These are phyloP conservation scores for Trypoxylus dichotomus DNA, from an alignment of 1,140 invertebrate species.

Conservation along the genomic window DNA sequence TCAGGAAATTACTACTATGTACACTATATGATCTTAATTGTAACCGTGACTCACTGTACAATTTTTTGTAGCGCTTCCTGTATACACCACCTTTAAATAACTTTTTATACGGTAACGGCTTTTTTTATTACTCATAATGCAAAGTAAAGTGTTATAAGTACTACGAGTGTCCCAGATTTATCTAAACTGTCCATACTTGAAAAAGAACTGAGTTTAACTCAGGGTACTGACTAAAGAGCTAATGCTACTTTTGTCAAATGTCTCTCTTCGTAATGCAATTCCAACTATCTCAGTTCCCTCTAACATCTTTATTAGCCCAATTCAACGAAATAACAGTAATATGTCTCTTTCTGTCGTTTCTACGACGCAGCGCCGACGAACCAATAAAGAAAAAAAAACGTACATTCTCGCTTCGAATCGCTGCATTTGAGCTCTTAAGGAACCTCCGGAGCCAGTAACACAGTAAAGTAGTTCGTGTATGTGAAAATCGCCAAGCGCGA, in stretches of 20 bases:
- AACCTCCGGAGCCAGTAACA: background rate
- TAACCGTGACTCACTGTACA: no score
- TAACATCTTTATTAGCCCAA: conserved; percentile 8
- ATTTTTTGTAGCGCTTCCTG: no score
- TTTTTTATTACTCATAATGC: no score
- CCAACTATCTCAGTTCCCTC: background rate
- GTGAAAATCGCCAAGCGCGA: conserved; percentile 9
- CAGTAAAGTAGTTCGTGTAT: conserved; percentile 15
- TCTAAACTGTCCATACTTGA: no score
- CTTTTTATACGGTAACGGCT: no score
- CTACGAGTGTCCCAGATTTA: no score
- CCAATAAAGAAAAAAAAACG: conserved; percentile 5
- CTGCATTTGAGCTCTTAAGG: background rate
- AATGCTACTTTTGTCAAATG: background rate
- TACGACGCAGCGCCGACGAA: background rate
- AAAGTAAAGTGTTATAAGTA: no score
- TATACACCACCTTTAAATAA: no score
- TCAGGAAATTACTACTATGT: no score
- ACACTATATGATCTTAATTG: no score
- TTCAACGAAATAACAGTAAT: conserved; percentile 13
- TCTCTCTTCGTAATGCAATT: background rate
- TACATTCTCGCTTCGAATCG: background rate
- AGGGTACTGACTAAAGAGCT: no score
- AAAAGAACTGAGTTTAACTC: no score
- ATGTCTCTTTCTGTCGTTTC: background rate